Evolutionary conservation across 2,888 invertebrate genomes (phyloP).

Genomic region (Nipponacmea schrenckii): DNA sequence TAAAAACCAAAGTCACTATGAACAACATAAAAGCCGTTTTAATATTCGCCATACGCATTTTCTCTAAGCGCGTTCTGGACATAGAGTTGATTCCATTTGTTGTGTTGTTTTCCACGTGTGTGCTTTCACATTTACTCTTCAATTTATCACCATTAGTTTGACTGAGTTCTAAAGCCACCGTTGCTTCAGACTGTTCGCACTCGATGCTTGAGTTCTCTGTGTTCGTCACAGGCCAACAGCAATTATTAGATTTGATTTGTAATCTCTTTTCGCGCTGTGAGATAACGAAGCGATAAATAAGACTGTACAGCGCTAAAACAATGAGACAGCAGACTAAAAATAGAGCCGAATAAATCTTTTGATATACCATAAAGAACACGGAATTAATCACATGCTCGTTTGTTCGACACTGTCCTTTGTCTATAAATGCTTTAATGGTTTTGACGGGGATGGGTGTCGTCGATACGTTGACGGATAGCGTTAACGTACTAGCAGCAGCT

Average conservation of each 20-base stretch:
- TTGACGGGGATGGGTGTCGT: not conserved
- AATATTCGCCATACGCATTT: slow-evolving; percentile 62
- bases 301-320: slow-evolving; percentile 62
- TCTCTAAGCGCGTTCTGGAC: slow-evolving; percentile 50
- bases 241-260: slow-evolving; percentile 33
- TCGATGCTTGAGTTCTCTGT: slow-evolving; percentile 20
- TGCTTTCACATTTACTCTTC: slow-evolving; percentile 15
- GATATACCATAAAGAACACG: slow-evolving; percentile 48
- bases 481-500: not conserved
- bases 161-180: slow-evolving; percentile 32
- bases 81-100: slow-evolving; percentile 29
- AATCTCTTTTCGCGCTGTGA: slow-evolving; percentile 37
- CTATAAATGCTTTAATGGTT: slow-evolving; percentile 13
- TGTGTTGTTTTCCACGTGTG: not conserved
- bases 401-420: slow-evolving; percentile 20
- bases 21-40: slow-evolving; percentile 68
- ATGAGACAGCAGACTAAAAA: slow-evolving; percentile 61
- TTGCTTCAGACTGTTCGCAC: slow-evolving; percentile 34
- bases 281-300: slow-evolving; percentile 54
- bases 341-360: slow-evolving; percentile 57
- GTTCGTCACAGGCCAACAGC: slow-evolving; percentile 34
- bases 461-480: not conserved
- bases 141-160: slow-evolving; percentile 32
- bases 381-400: slow-evolving; percentile 20
- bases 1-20: slow-evolving; percentile 66